Conservation (phyloP, 2,113 vertebrate genomes). For the Pseudonaja textilis region DNA sequence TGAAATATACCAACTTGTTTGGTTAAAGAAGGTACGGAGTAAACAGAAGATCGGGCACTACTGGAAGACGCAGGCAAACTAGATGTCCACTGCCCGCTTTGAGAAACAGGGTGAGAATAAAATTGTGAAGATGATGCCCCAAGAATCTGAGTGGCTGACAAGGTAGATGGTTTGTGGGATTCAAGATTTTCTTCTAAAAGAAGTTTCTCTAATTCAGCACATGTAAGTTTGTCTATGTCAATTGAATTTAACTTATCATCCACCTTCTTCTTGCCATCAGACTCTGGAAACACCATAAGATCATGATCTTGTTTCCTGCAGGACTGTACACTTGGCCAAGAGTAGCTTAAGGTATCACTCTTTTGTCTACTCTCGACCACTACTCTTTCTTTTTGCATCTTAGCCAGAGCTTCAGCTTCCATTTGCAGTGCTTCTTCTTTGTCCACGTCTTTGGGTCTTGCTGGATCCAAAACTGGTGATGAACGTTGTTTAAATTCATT, state of each 20-base stretch:
- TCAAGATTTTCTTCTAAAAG: slow-evolving; percentile 90
- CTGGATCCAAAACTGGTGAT: slow-evolving; percentile 65
- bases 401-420: slow-evolving; percentile 94
- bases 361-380: slow-evolving; percentile 61
- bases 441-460: slow-evolving; percentile 81
- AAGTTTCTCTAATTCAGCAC: slow-evolving; percentile 90
- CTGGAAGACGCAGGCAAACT: slow-evolving; percentile 72
- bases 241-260: slow-evolving; percentile 79
- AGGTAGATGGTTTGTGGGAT: slow-evolving; percentile 65
- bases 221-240: slow-evolving; percentile 88
- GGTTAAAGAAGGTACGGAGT: slow-evolving; percentile 77
- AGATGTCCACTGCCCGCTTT: slow-evolving; percentile 80
- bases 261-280: slow-evolving; percentile 75
- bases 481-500: slow-evolving; percentile 84
- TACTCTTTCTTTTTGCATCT: slow-evolving; percentile 83
- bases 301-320: slow-evolving; percentile 81
- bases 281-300: slow-evolving; percentile 95
- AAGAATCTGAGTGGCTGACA: slow-evolving; percentile 77
- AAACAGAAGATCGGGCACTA: slow-evolving; percentile 75
- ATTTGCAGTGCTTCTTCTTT: slow-evolving; percentile 98
- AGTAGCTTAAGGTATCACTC: slow-evolving; percentile 60
- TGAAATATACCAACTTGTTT: slow-evolving; percentile 85
- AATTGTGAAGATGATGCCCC: slow-evolving; percentile 81
- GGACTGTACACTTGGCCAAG: slow-evolving; percentile 65
- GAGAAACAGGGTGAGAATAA: slow-evolving; percentile 72